Conservation (phyloP, 2,113 vertebrate species). For the Crotalus viridis region DNA sequence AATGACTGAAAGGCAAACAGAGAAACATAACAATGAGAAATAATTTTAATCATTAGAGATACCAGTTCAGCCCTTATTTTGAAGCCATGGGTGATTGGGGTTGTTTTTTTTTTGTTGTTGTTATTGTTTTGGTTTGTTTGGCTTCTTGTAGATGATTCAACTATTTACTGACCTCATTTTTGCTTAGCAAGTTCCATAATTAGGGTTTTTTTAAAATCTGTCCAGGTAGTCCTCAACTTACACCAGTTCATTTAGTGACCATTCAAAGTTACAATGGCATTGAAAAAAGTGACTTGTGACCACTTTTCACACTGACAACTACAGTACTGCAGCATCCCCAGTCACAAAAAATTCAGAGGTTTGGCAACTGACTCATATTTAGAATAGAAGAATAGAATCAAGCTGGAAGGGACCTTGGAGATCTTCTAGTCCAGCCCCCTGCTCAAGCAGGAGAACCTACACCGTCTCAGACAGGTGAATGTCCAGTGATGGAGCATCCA, state of each 20-base stretch:
- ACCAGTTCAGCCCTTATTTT: background rate
- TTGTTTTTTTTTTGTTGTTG: background rate
- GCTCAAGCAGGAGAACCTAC: too few species aligned
- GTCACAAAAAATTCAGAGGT: background rate
- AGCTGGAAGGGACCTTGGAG: too few species aligned
- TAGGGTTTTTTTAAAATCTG: background rate
- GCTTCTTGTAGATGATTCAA: background rate
- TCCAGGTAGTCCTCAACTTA: background rate
- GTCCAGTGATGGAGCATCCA: too few species aligned
- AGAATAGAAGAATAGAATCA: too few species aligned
- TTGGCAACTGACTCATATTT: background rate
- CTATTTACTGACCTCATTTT: background rate
- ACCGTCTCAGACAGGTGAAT: too few species aligned
- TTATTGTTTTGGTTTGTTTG: background rate
- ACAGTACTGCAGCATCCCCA: background rate
- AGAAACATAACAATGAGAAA: background rate
- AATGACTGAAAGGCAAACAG: constrained; percentile 18
- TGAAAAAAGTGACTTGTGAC: background rate
- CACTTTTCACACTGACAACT: background rate
- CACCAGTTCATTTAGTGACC: background rate
- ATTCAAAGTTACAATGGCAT: background rate
- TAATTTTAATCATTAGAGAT: background rate
- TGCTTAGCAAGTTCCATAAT: background rate
- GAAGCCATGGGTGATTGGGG: background rate
- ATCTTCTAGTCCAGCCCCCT: too few species aligned